Evolutionary conservation across 2,888 invertebrate genomes (phyloP).

Genomic region (Mythimna lalbum): DNA sequence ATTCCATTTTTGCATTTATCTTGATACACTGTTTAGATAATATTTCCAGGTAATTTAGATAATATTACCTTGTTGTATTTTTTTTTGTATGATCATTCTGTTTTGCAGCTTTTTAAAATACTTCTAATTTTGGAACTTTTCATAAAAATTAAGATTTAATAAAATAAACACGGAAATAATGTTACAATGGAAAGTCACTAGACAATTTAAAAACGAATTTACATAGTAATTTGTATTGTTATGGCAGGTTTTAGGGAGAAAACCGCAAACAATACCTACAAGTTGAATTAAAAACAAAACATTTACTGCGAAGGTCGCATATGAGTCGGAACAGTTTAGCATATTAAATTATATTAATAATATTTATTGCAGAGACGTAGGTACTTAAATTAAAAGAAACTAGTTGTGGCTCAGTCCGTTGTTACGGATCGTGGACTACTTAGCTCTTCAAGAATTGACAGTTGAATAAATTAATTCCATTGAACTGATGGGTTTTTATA

Average conservation of each 20-base stretch:
- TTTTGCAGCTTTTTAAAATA: not conserved
- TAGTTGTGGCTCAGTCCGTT: constrained; percentile 20
- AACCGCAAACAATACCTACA: constrained; percentile 26
- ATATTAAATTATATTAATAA: constrained; percentile 30
- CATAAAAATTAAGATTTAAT: not conserved
- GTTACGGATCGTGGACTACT: constrained; percentile 19
- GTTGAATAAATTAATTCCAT: not conserved
- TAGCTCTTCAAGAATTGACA: constrained; percentile 3
- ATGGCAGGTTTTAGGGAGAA: constrained; percentile 8
- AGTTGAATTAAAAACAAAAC: constrained; percentile 46
- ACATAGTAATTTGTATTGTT: not conserved
- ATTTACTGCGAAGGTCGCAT: constrained; percentile 27
- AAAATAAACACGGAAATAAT: not conserved
- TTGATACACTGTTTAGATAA: no score
- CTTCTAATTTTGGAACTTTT: no score
- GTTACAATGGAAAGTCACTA: not conserved
- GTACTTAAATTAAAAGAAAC: constrained; percentile 28
- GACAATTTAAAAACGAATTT: not conserved
- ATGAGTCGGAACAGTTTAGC: constrained; percentile 18
- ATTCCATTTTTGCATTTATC: no score
- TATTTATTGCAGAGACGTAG: constrained; percentile 26
- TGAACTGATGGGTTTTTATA: not conserved
- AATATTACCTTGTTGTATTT: no score
- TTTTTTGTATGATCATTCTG: not conserved
- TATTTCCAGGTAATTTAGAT: no score